These are phyloP conservation scores for Plumapathes pennacea DNA, from an alignment of 92 coral and sea anemone species.

Conservation along the genomic window DNA sequence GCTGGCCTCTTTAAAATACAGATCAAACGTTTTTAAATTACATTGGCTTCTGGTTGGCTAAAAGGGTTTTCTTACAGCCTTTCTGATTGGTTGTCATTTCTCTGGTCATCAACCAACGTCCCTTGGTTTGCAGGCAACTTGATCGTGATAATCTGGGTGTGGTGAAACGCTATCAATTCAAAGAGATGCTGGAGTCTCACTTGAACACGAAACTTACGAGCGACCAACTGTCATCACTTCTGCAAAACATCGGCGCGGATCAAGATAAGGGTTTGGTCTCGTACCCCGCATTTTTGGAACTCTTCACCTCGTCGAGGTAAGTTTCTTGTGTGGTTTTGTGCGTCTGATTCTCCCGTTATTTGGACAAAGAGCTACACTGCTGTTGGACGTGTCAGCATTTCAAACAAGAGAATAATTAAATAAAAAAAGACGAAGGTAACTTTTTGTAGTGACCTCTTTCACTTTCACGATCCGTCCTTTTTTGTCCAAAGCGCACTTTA, in stretches of 20 bases:
- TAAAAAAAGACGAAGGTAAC: not conserved
- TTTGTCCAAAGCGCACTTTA: too few species aligned
- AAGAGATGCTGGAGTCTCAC: constrained; percentile 70
- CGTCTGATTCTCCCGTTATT: too few species aligned
- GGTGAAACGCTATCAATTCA: constrained; percentile 71
- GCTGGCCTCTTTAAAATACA: too few species aligned
- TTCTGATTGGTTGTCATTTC: too few species aligned
- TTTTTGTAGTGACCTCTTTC: not conserved
- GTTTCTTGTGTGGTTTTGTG: not conserved
- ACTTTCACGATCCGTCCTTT: too few species aligned
- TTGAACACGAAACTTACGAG: constrained; percentile 49
- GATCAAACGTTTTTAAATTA: too few species aligned
- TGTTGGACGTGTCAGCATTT: too few species aligned
- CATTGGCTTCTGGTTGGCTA: too few species aligned
- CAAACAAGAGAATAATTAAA: not conserved
- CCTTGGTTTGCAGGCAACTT: constrained; percentile 65
- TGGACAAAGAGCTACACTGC: too few species aligned
- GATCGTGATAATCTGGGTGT: constrained; percentile 74
- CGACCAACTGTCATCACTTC: constrained; percentile 45
- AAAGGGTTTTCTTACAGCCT: too few species aligned
- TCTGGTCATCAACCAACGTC: too few species aligned
- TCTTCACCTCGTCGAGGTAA: constrained; percentile 61
- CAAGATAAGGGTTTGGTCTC: constrained; percentile 44
- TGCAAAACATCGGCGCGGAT: constrained; percentile 46
- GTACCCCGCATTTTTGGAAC: constrained; percentile 65